Evolutionary conservation across 2,113 vertebrate species (phyloP).

Genomic region (Planiliza haematocheilus): DNA sequence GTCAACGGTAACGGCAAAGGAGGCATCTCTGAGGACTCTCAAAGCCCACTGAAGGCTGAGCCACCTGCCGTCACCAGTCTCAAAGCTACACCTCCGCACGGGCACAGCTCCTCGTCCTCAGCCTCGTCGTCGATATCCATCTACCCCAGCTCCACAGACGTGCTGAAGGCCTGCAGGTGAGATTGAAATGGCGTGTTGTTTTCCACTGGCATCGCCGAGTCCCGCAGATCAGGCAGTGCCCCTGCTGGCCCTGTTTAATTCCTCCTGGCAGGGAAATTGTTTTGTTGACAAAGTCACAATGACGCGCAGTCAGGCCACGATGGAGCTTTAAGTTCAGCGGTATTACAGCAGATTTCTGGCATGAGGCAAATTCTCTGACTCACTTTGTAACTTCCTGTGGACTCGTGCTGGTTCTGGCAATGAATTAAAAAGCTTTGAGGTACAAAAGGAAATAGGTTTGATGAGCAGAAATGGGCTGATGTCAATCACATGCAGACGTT

Average conservation of each 20-base stretch:
- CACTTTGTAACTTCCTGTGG: background rate
- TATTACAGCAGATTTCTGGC: background rate
- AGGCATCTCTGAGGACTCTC: constrained; percentile 91
- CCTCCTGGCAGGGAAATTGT: background rate
- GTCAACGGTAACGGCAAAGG: constrained; percentile 84
- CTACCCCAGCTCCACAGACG: constrained; percentile 96
- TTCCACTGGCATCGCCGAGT: background rate
- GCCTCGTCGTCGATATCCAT: constrained; percentile 92
- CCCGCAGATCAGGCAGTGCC: background rate
- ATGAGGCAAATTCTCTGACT: constrained; percentile 1
- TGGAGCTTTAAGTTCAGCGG: constrained; percentile 1
- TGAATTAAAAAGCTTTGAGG: background rate
- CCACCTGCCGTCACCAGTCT: constrained; percentile 83
- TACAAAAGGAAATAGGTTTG: background rate
- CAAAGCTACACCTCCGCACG: constrained; percentile 86
- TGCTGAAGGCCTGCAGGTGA: constrained; percentile 99
- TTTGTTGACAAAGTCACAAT: background rate
- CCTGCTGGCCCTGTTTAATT: background rate
- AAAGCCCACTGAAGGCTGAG: constrained; percentile 93
- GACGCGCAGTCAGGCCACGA: background rate
- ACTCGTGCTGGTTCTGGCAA: constrained; percentile 12
- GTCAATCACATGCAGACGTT: no score
- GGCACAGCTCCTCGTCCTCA: constrained; percentile 85
- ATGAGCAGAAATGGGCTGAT: background rate
- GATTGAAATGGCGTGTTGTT: constrained; percentile 32